Percentiles rank a stretch among this genome's conserved stretches.
phyloP scores from a whole-genome alignment of 2,113 vertebrate genomes.

The Hyla sarda region DNA sequence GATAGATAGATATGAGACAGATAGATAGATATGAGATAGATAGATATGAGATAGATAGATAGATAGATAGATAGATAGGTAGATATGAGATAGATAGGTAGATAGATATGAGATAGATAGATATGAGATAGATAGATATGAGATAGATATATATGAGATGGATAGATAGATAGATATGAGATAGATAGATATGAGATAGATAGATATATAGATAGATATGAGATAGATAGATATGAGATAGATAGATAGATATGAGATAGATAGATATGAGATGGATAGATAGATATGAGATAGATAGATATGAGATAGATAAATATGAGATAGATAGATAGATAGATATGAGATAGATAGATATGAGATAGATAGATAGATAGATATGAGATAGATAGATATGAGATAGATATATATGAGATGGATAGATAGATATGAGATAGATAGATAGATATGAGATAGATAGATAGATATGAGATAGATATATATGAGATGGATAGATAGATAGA shows the following conservation, averaged over 20 bases:
- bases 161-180: background rate
- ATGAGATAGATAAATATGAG: no score
- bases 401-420: no score
- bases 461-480: background rate
- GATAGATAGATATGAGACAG: no score
- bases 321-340: background rate
- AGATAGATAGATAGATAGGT: background rate
- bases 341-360: conserved; percentile 6
- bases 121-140: background rate
- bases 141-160: background rate
- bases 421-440: background rate
- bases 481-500: background rate
- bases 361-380: background rate
- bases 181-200: background rate
- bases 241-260: background rate
- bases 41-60: conserved; percentile 1
- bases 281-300: background rate
- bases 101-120: background rate
- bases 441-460: background rate
- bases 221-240: conserved; percentile 3
- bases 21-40: background rate
- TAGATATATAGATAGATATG: background rate
- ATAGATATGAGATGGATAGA: conserved; percentile 5
- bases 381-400: background rate
- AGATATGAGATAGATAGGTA: background rate